Evolutionary conservation across 2,888 invertebrate genomes (phyloP).

Genomic region (Conops quadrifasciatus): DNA sequence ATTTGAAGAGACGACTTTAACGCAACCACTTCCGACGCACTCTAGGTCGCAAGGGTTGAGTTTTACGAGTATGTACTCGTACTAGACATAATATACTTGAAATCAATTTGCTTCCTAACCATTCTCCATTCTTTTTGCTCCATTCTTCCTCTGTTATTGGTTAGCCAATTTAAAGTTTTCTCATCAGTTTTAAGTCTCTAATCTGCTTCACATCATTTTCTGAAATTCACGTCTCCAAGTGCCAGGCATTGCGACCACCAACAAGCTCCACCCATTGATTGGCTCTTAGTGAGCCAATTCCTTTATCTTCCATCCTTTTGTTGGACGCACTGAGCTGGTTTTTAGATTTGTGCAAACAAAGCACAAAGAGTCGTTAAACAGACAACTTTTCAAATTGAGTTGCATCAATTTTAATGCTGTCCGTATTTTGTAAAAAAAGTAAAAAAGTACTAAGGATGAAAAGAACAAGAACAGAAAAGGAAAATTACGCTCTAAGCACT

Average conservation of each 20-base stretch:
- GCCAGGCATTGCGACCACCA: neutral
- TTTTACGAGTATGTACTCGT: too few species aligned
- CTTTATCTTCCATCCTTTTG: constrained; percentile 10
- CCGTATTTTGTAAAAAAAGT: constrained; percentile 17
- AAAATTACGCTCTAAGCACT: neutral
- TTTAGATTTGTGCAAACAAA: constrained; percentile 33
- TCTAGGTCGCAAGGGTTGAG: too few species aligned
- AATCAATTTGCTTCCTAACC: neutral
- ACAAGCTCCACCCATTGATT: neutral
- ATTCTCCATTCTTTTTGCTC: neutral
- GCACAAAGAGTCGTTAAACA: constrained; percentile 35
- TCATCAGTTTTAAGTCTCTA: constrained; percentile 1
- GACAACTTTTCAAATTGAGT: constrained; percentile 37
- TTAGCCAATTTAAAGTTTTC: constrained; percentile 15
- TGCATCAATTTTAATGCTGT: constrained; percentile 33
- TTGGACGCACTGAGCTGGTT: constrained; percentile 15
- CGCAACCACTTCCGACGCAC: too few species aligned
- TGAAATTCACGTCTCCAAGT: neutral
- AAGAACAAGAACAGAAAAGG: neutral
- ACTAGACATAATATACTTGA: too few species aligned
- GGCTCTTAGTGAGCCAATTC: constrained; percentile 1
- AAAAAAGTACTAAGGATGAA: constrained; percentile 3
- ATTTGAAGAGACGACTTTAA: too few species aligned
- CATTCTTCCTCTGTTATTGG: neutral
- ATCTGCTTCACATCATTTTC: neutral